A percentile compares a stretch with the other conserved stretches of the same genome.
Evolutionary conservation across 23 tunicate species (phyloP).

Genomic region (Botrylloides violaceus): DNA sequence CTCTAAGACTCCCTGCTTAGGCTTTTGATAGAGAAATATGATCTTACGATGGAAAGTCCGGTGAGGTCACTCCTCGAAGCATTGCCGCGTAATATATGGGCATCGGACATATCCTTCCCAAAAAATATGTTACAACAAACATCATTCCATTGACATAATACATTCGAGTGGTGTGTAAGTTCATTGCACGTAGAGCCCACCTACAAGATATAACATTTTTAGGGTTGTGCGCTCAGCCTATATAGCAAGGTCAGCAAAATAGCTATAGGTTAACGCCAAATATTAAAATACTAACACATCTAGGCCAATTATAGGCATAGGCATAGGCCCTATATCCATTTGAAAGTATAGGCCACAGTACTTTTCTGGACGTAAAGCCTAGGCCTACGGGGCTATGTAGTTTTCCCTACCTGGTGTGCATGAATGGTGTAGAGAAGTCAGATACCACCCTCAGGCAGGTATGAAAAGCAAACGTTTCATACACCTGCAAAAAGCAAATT

Average conservation of each 20-base stretch:
- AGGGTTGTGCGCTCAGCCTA: too few relatives aligned
- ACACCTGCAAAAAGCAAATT: not conserved
- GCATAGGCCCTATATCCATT: too few relatives aligned
- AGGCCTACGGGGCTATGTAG: not conserved
- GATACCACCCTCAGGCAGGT: conserved; percentile 4
- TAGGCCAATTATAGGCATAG: too few relatives aligned
- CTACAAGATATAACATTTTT: not conserved
- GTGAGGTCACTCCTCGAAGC: not conserved
- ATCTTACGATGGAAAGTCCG: not conserved
- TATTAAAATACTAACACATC: too few relatives aligned
- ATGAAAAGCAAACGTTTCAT: conserved; percentile 5
- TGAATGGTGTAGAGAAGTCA: conserved; percentile 12
- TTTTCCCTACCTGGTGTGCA: conserved; percentile 5
- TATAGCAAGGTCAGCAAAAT: too few relatives aligned
- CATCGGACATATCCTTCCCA: not conserved
- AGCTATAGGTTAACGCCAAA: too few relatives aligned
- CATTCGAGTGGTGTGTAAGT: not conserved
- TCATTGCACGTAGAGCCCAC: not conserved
- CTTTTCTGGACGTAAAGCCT: too few relatives aligned
- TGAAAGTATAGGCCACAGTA: too few relatives aligned
- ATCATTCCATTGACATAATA: not conserved
- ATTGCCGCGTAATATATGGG: not conserved
- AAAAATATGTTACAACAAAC: not conserved
- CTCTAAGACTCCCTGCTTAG: too few relatives aligned
- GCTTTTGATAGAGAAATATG: too few relatives aligned